These are phyloP conservation scores for Oreochromis grahami DNA, from an alignment of 2,797 vertebrate genomes.

Conservation along the genomic window DNA sequence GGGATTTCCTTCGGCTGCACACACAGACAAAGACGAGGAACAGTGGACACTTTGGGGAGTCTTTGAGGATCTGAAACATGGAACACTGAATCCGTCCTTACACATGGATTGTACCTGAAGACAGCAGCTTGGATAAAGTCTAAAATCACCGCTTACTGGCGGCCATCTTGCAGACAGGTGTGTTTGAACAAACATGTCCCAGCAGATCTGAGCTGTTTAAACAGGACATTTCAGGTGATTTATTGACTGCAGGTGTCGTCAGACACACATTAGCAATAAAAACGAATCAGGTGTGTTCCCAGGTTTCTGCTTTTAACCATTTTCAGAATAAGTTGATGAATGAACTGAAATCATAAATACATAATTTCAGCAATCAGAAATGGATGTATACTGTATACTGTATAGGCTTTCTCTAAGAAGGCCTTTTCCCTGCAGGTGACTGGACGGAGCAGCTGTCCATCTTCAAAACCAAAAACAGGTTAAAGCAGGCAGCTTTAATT, in stretches of 20 bases:
- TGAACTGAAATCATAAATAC: background rate
- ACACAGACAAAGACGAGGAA: background rate
- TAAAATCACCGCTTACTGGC: background rate
- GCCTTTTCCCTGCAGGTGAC: background rate
- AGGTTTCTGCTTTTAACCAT: background rate
- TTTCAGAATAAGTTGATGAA: background rate
- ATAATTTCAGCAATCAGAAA: background rate
- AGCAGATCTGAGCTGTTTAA: background rate
- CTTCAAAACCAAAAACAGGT: background rate
- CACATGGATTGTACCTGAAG: slow-evolving; percentile 68
- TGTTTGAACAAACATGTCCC: slow-evolving; percentile 15
- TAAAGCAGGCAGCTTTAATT: background rate
- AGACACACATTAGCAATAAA: background rate
- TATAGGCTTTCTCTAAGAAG: background rate
- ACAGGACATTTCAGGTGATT: background rate
- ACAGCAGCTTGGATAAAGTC: background rate
- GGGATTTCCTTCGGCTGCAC: background rate
- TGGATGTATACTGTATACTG: background rate
- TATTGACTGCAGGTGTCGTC: background rate
- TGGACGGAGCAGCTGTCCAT: background rate
- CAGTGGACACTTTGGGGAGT: background rate
- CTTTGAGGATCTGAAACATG: background rate
- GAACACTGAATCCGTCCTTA: background rate
- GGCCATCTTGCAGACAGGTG: slow-evolving; percentile 59
- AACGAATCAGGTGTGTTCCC: background rate